phyloP scores from a whole-genome alignment of 2,113 vertebrate species.

The Sminthopsis crassicaudata region DNA sequence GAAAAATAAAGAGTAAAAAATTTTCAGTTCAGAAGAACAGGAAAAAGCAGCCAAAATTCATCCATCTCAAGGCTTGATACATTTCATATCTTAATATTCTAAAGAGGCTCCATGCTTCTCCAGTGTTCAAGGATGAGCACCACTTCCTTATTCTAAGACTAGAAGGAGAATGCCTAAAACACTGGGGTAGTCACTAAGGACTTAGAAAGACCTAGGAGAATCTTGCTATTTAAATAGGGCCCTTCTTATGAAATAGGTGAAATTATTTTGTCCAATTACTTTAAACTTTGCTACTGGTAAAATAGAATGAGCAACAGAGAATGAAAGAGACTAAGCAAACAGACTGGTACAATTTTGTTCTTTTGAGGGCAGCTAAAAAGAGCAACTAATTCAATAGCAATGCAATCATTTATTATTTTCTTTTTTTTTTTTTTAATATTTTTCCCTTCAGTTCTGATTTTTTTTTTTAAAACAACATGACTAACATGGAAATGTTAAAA shows the following conservation, averaged over 20 bases:
- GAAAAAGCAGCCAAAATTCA: neutral
- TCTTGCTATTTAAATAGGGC: neutral
- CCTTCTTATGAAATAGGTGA: constrained; percentile 18
- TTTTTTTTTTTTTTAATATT: too few relatives aligned
- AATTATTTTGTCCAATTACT: constrained; percentile 8
- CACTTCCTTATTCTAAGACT: neutral
- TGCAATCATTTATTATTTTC: neutral
- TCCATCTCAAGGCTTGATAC: neutral
- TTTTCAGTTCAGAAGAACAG: neutral
- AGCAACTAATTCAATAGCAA: neutral
- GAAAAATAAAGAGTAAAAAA: neutral
- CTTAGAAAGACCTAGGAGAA: neutral
- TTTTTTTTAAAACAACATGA: neutral
- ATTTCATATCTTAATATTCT: neutral
- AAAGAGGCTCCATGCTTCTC: neutral
- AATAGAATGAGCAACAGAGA: constrained; percentile 34
- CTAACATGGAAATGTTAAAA: too few relatives aligned
- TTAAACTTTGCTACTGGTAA: neutral
- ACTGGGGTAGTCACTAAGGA: neutral
- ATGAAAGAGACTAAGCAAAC: constrained; percentile 9
- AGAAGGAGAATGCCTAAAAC: constrained; percentile 19
- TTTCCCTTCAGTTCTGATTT: too few relatives aligned
- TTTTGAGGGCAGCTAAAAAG: neutral
- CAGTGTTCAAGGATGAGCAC: neutral
- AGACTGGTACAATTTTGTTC: neutral